A percentile compares a stretch with the other conserved stretches of the same genome.
Conservation (phyloP, 2,113 vertebrate species). For the Ceratotherium simum region DNA sequence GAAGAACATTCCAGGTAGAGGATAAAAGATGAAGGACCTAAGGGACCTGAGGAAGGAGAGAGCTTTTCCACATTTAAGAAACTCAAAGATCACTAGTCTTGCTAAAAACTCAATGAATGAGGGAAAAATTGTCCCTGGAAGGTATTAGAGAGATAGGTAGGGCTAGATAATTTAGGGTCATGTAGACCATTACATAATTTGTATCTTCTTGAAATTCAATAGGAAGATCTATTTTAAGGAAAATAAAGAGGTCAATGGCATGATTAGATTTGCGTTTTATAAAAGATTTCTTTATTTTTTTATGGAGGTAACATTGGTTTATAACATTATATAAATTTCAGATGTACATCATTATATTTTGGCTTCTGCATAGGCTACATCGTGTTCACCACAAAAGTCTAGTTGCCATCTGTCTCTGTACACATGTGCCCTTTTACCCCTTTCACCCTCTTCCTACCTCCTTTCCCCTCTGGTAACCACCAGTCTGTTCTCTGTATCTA, state of each 20-base stretch:
- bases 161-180: background rate
- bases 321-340: no score
- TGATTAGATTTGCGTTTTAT: background rate
- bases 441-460: no score
- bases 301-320: no score
- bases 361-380: no score
- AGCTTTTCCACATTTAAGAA: background rate
- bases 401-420: no score
- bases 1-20: background rate
- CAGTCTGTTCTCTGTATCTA: no score
- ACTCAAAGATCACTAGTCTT: background rate
- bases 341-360: no score
- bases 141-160: background rate
- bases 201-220: background rate
- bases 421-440: no score
- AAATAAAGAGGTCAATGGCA: conserved; percentile 21
- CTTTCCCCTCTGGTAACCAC: no score
- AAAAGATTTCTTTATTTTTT: background rate
- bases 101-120: background rate
- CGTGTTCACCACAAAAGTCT: no score
- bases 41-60: background rate
- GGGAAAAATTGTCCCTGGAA: background rate
- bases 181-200: background rate
- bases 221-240: background rate
- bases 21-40: background rate